phyloP scores from a whole-genome alignment of 2,797 vertebrate genomes.

The Diceros bicornis region DNA sequence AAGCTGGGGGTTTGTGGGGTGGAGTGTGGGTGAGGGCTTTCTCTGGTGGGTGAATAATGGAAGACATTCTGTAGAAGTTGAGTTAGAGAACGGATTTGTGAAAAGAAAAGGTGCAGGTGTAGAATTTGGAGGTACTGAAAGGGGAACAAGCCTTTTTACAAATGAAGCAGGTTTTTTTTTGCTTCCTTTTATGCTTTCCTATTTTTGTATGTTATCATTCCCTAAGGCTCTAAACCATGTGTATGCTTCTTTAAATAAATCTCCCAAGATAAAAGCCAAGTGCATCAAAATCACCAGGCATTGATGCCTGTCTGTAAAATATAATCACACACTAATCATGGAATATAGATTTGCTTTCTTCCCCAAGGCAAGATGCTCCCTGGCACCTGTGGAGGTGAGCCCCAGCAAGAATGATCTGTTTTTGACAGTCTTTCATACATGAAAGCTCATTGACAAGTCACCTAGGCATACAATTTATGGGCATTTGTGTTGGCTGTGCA shows the following conservation, averaged over 20 bases:
- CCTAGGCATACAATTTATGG: constrained; percentile 12
- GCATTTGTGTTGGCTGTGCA: constrained; percentile 47
- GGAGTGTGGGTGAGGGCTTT: background rate
- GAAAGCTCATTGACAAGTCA: constrained; percentile 71
- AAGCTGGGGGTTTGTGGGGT: background rate
- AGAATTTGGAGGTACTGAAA: constrained; percentile 67
- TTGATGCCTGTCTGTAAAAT: constrained; percentile 83
- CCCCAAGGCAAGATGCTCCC: constrained; percentile 61
- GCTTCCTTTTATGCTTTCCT: constrained; percentile 62
- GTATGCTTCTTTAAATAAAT: constrained; percentile 82
- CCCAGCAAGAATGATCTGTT: constrained; percentile 71
- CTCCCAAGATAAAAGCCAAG: constrained; percentile 80
- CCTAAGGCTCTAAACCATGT: constrained; percentile 66
- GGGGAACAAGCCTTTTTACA: constrained; percentile 30
- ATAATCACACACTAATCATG: constrained; percentile 82
- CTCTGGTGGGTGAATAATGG: background rate
- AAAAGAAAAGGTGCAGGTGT: constrained; percentile 55
- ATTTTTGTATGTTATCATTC: constrained; percentile 69
- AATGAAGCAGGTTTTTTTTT: constrained; percentile 62
- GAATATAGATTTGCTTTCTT: constrained; percentile 81
- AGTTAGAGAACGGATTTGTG: constrained; percentile 21
- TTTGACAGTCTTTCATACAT: constrained; percentile 70
- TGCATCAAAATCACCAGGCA: constrained; percentile 81
- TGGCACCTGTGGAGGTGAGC: constrained; percentile 80
- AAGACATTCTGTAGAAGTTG: background rate